Conservation (phyloP, 2,797 vertebrate species). For the Ammospiza maritima region DNA sequence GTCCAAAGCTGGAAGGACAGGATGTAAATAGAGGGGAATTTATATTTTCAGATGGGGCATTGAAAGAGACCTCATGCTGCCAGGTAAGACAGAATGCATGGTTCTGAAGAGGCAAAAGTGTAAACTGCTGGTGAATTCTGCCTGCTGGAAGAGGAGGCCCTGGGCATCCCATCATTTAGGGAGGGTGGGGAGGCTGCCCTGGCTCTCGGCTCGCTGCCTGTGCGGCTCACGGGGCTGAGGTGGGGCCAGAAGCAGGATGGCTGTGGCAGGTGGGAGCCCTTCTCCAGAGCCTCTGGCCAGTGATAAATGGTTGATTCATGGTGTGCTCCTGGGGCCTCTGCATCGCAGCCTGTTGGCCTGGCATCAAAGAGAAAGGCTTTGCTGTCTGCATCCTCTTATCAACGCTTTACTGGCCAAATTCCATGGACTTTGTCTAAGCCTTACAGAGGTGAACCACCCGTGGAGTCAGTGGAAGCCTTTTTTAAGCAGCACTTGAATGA, state of each 20-base stretch:
- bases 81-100: background rate
- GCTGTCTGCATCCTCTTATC: background rate
- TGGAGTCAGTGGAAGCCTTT: background rate
- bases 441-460: background rate
- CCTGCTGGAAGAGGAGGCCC: background rate
- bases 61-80: background rate
- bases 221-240: accelerated
- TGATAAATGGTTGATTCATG: background rate
- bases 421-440: background rate
- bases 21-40: background rate
- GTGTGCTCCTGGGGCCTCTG: background rate
- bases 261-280: background rate
- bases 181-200: background rate
- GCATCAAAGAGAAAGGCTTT: background rate
- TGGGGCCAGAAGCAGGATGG: background rate
- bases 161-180: background rate
- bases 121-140: background rate
- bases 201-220: accelerated
- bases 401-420: background rate
- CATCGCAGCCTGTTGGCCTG: background rate
- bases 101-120: background rate
- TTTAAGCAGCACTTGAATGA: background rate
- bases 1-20: background rate
- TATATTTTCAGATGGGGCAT: background rate
- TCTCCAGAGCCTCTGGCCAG: background rate